phyloP scores from a whole-genome alignment of 1,140 invertebrate genomes.

The Neuroterus valhalla region DNA sequence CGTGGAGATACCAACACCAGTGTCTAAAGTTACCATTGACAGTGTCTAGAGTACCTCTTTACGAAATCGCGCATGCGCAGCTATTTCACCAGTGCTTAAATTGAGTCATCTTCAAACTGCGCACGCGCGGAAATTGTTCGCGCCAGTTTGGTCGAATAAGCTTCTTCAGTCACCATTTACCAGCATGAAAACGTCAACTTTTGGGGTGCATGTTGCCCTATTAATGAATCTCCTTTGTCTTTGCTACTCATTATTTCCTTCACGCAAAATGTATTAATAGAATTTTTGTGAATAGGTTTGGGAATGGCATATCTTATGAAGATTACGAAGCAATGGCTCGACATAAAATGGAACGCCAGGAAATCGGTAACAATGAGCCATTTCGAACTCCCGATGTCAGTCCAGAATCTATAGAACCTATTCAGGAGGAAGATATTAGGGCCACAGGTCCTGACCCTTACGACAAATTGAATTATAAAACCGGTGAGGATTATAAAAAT shows the following conservation, averaged over 20 bases:
- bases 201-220: too few species aligned
- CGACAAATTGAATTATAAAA: slow-evolving; percentile 75
- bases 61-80: too few species aligned
- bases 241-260: slow-evolving; percentile 22
- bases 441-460: slow-evolving; percentile 76
- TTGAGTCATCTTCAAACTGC: too few species aligned
- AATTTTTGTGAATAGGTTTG: slow-evolving; percentile 48
- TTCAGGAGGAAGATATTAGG: slow-evolving; percentile 72
- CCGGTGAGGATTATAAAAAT: slow-evolving; percentile 62
- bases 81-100: too few species aligned
- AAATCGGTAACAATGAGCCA: slow-evolving; percentile 60
- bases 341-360: slow-evolving; percentile 71
- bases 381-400: slow-evolving; percentile 67
- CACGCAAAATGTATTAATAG: neutral
- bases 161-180: too few species aligned
- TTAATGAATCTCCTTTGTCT: too few species aligned
- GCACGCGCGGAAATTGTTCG: too few species aligned
- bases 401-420: slow-evolving; percentile 69
- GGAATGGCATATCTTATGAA: slow-evolving; percentile 67
- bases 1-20: too few species aligned
- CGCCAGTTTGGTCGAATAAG: too few species aligned
- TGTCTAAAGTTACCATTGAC: too few species aligned
- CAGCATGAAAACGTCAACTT: too few species aligned
- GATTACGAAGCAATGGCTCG: slow-evolving; percentile 73
- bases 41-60: too few species aligned